These are phyloP conservation scores for Calameuta pallipes DNA, from an alignment of 2,888 invertebrate genomes.

Conservation along the genomic window DNA sequence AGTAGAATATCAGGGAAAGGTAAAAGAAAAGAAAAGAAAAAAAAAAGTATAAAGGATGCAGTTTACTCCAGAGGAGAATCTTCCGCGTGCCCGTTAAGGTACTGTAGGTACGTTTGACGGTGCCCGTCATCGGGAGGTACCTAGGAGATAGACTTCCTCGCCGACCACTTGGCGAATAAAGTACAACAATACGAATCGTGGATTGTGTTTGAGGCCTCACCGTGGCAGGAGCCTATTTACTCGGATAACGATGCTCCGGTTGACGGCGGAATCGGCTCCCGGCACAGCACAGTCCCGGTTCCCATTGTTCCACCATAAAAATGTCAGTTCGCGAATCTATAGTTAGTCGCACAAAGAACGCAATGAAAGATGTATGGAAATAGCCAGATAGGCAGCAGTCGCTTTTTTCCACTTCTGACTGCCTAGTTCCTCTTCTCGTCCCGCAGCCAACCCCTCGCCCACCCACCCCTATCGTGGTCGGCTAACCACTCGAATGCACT, in stretches of 20 bases:
- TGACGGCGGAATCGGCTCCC: slow-evolving; percentile 49
- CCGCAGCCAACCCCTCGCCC: slow-evolving; percentile 24
- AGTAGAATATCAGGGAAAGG: background rate
- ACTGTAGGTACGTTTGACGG: background rate
- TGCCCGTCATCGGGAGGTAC: background rate
- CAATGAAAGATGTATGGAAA: slow-evolving; percentile 63
- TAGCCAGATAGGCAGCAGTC: slow-evolving; percentile 53
- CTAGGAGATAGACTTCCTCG: slow-evolving; percentile 28
- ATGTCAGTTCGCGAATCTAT: slow-evolving; percentile 62
- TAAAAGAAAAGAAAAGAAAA: background rate
- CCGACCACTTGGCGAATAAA: slow-evolving; percentile 44
- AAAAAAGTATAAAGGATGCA: background rate
- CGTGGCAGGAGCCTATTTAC: slow-evolving; percentile 55
- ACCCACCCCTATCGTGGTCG: slow-evolving; percentile 29
- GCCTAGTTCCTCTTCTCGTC: slow-evolving; percentile 24
- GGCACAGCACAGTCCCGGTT: slow-evolving; percentile 36
- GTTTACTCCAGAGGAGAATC: background rate
- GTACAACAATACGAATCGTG: slow-evolving; percentile 54
- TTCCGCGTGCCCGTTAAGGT: background rate
- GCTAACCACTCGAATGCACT: slow-evolving; percentile 59
- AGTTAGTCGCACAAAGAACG: slow-evolving; percentile 59
- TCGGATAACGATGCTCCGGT: slow-evolving; percentile 59
- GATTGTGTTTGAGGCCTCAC: slow-evolving; percentile 50
- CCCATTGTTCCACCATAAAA: slow-evolving; percentile 63
- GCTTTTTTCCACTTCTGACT: slow-evolving; percentile 18